Evolutionary conservation across 2,113 vertebrate genomes (phyloP).

Genomic region (Damaliscus lunatus): DNA sequence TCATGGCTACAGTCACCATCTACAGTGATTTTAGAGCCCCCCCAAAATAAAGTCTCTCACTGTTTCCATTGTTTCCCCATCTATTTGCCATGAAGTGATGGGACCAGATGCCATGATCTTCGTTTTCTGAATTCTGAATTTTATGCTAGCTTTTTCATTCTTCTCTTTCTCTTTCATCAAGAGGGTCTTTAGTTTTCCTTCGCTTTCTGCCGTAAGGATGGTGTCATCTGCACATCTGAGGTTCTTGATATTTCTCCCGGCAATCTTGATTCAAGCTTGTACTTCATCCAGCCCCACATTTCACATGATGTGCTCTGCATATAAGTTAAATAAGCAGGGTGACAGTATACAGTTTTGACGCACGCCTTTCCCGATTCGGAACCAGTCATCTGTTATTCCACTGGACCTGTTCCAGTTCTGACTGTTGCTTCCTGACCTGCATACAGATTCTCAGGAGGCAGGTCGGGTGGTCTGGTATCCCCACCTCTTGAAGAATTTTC

Average conservation of each 20-base stretch:
- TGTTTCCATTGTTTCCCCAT: neutral
- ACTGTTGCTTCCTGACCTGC: neutral
- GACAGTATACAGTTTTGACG: neutral
- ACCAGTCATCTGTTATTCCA: neutral
- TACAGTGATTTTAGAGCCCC: neutral
- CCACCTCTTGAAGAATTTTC: neutral
- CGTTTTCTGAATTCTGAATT: neutral
- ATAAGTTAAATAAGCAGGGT: neutral
- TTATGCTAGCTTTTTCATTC: neutral
- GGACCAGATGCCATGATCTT: neutral
- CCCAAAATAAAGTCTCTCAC: neutral
- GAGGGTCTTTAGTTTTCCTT: neutral
- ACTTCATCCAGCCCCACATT: neutral
- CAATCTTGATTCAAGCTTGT: neutral
- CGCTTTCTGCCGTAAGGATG: fast-evolving
- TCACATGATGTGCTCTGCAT: neutral
- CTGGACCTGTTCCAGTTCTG: neutral
- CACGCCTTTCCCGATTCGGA: fast-evolving
- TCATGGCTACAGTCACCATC: neutral
- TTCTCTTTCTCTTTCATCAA: neutral
- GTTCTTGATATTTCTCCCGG: neutral
- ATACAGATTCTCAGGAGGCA: neutral
- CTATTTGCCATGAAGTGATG: neutral
- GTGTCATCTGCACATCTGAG: neutral
- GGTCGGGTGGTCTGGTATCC: neutral